Percentiles rank a stretch among this genome's conserved stretches.
Conservation (phyloP, 2,113 vertebrate genomes). For the Azemiops feae region DNA sequence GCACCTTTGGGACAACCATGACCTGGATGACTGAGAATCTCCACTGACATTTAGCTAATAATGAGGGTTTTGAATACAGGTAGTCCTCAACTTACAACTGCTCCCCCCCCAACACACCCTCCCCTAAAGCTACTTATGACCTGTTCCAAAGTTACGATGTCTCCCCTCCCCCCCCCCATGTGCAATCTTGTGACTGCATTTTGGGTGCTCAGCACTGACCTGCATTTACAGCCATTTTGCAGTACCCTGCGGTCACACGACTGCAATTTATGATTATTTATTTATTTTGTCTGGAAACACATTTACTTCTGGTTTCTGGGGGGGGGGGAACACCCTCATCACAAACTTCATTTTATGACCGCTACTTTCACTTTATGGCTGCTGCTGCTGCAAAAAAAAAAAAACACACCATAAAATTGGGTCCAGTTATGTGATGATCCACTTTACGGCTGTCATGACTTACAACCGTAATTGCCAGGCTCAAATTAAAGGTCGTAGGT, state of each 20-base stretch:
- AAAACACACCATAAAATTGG: not conserved
- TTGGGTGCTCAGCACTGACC: not conserved
- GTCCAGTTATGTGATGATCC: not conserved
- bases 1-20: too few relatives aligned
- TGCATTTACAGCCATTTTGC: not conserved
- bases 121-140: not conserved
- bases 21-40: too few relatives aligned
- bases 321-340: not conserved
- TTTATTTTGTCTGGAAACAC: not conserved
- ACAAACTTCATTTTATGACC: not conserved
- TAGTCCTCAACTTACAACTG: not conserved
- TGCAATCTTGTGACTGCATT: not conserved
- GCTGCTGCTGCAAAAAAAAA: not conserved
- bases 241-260: not conserved
- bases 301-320: not conserved
- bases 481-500: not conserved
- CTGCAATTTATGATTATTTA: not conserved
- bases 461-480: not conserved
- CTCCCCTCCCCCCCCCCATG: too few relatives aligned
- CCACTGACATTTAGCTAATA: not conserved
- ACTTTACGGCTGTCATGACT: not conserved
- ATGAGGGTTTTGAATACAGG: not conserved
- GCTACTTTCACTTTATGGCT: not conserved
- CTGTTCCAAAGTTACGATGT: not conserved
- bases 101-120: not conserved